Evolutionary conservation across 2,888 invertebrate genomes (phyloP).

Genomic region (Philopedon plagiatum): DNA sequence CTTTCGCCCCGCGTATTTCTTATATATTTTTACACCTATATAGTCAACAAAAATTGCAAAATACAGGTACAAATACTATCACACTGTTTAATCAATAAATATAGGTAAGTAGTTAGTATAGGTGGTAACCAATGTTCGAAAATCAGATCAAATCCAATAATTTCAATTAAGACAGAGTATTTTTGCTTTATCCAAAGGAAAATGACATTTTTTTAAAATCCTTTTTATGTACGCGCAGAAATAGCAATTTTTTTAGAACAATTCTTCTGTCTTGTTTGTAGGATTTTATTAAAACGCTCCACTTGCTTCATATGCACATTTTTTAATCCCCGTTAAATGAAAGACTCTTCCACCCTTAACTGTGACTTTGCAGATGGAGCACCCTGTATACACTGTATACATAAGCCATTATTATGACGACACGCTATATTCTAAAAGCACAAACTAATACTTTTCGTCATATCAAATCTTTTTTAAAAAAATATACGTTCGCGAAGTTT

Average conservation of each 20-base stretch:
- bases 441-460: background rate
- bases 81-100: conserved; percentile 33
- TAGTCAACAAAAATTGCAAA: conserved; percentile 31
- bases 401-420: no score
- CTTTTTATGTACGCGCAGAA: no score
- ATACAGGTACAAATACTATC: conserved; percentile 48
- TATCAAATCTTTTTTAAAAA: conserved; percentile 13
- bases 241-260: no score
- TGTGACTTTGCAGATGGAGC: no score
- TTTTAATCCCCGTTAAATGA: no score
- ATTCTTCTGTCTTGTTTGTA: no score
- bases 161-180: conserved; percentile 16
- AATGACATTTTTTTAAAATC: background rate
- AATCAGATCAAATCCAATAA: conserved; percentile 29
- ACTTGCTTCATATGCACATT: no score
- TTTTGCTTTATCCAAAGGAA: background rate
- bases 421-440: background rate
- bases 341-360: no score
- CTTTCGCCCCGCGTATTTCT: background rate
- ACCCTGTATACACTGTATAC: background rate
- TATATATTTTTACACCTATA: background rate
- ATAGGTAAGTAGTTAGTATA: background rate
- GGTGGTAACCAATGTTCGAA: conserved; percentile 5
- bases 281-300: no score
- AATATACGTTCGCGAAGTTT: background rate